phyloP scores from a whole-genome alignment of 1,140 invertebrate species.

The Drosophila burlai region DNA sequence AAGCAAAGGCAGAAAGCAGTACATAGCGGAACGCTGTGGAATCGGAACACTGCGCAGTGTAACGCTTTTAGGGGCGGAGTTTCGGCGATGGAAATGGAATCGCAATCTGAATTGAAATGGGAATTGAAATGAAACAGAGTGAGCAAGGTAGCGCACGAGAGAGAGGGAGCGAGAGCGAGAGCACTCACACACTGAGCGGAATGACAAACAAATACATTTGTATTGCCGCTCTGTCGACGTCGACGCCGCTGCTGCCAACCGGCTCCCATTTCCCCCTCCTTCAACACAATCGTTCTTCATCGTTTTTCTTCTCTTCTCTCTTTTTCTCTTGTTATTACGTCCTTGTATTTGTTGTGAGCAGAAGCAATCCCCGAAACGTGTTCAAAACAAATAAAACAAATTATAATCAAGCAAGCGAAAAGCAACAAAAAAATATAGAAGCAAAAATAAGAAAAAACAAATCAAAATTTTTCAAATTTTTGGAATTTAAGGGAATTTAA shows the following conservation, averaged over 20 bases:
- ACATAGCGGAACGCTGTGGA: constrained; percentile 64
- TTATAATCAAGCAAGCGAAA: constrained; percentile 33
- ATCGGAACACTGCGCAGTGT: constrained; percentile 57
- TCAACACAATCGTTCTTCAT: constrained; percentile 17
- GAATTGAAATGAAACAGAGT: constrained; percentile 66
- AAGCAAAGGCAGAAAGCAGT: constrained; percentile 37
- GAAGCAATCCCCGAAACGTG: constrained; percentile 61
- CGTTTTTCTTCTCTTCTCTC: constrained; percentile 46
- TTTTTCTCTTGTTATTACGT: constrained; percentile 23
- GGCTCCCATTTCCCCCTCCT: constrained; percentile 15
- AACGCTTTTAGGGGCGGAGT: constrained; percentile 65
- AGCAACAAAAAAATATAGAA: constrained; percentile 1
- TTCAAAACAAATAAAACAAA: constrained; percentile 60
- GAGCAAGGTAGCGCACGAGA: constrained; percentile 10
- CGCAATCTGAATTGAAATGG: constrained; percentile 66
- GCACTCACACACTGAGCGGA: constrained; percentile 53
- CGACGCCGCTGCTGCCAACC: constrained; percentile 10
- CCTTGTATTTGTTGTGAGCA: constrained; percentile 57
- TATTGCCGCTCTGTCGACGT: constrained; percentile 23
- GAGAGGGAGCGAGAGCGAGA: constrained; percentile 8
- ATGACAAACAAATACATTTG: constrained; percentile 66
- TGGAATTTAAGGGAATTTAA: constrained; percentile 35
- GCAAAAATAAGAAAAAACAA: constrained; percentile 17
- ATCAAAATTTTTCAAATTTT: constrained; percentile 38
- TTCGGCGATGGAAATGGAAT: constrained; percentile 61